Percentiles rank a stretch among this genome's conserved stretches.
phyloP scores from a whole-genome alignment of 2,113 vertebrate genomes.

The Terrapene triunguis region DNA sequence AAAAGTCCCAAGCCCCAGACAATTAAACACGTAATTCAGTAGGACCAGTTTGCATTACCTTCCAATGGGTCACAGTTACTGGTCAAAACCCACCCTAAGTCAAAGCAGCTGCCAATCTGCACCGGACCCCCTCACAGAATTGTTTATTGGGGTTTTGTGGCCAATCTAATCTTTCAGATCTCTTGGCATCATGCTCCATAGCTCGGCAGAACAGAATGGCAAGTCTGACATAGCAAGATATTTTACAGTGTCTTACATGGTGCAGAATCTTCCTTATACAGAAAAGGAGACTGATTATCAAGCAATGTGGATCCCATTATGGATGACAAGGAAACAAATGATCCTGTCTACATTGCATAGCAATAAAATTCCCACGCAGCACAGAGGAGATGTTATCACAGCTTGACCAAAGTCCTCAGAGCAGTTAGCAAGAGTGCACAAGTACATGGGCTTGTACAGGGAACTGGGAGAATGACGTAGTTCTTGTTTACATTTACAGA shows the following conservation, averaged over 20 bases:
- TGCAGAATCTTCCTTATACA: neutral
- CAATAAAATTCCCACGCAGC: neutral
- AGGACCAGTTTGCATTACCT: neutral
- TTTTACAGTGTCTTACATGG: neutral
- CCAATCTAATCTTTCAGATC: neutral
- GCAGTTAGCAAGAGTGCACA: neutral
- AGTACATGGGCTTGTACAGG: neutral
- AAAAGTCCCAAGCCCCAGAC: neutral
- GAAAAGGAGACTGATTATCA: neutral
- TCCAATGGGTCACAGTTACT: neutral
- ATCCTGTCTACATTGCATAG: neutral
- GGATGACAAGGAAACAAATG: neutral
- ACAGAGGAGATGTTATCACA: neutral
- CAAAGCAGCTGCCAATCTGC: neutral
- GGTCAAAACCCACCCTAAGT: neutral
- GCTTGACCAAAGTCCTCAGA: neutral
- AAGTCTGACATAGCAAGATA: neutral
- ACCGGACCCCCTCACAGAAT: fast-evolving
- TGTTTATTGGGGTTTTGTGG: neutral
- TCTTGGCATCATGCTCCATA: neutral
- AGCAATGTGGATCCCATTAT: fast-evolving
- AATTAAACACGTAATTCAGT: fast-evolving
- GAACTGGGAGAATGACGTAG: neutral
- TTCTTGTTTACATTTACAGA: neutral
- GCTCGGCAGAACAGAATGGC: neutral